Conservation (phyloP, 2,113 vertebrate genomes). For the Carassius carassius region DNA sequence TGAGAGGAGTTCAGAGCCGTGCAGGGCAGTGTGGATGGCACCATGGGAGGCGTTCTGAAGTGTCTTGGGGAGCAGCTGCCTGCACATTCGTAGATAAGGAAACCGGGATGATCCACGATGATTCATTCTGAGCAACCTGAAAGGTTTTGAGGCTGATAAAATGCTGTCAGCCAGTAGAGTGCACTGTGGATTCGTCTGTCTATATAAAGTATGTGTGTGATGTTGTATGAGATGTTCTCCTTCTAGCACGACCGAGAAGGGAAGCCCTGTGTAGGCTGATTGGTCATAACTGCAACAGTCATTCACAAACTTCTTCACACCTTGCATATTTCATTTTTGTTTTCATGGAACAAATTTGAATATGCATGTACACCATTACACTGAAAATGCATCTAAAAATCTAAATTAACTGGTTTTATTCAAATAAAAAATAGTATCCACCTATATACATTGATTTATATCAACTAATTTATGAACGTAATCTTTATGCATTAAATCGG, state of each 20-base stretch:
- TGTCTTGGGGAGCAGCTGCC: constrained; percentile 49
- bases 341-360: not conserved
- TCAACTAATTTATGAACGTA: not conserved
- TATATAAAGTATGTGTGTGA: constrained; percentile 16
- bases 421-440: not conserved
- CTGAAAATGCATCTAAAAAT: not conserved
- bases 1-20: not conserved
- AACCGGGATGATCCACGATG: constrained; percentile 43
- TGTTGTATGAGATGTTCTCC: not conserved
- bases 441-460: not conserved
- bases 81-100: constrained; percentile 54
- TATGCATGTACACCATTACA: not conserved
- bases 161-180: constrained; percentile 50
- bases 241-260: not conserved
- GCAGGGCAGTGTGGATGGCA: constrained; percentile 4
- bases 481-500: not conserved
- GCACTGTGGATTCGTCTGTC: constrained; percentile 50
- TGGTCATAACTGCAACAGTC: constrained; percentile 11
- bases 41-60: constrained; percentile 38
- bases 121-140: constrained; percentile 50
- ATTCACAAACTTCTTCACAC: not conserved
- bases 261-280: constrained; percentile 27
- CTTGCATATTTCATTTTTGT: not conserved
- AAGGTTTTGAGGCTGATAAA: constrained; percentile 35
- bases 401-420: not conserved